These are phyloP conservation scores for Heliothis virescens DNA, from an alignment of 1,140 invertebrate species.

Conservation along the genomic window DNA sequence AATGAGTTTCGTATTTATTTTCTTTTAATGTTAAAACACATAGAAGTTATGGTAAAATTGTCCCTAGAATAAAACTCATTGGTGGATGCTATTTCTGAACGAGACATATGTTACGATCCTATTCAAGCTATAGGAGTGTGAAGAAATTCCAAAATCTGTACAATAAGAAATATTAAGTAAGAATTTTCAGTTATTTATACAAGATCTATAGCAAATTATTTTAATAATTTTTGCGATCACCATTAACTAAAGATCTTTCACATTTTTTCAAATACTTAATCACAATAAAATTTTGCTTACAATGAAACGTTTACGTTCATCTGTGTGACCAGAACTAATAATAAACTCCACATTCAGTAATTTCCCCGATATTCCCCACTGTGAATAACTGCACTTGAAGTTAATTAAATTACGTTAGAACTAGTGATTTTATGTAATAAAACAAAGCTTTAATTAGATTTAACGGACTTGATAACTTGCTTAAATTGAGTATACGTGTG, in stretches of 20 bases:
- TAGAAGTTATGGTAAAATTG: too few species aligned
- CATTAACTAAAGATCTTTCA: background rate
- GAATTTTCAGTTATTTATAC: too few species aligned
- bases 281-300: background rate
- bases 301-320: background rate
- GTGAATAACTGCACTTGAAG: conserved; percentile 17
- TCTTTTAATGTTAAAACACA: too few species aligned
- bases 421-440: conserved; percentile 13
- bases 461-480: background rate
- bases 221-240: too few species aligned
- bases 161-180: too few species aligned
- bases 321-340: conserved; percentile 15
- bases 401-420: conserved; percentile 25
- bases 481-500: background rate
- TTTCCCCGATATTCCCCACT: conserved; percentile 15
- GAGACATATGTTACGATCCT: too few species aligned
- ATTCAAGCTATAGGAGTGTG: too few species aligned
- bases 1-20: too few species aligned
- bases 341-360: conserved; percentile 15
- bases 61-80: too few species aligned
- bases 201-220: too few species aligned
- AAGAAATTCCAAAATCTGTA: too few species aligned
- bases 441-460: conserved; percentile 40
- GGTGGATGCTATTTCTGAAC: too few species aligned
- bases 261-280: background rate